Base-by-base conservation (phyloP, 2,797 vertebrate species). In the Hippoglossus hippoglossus region DNA sequence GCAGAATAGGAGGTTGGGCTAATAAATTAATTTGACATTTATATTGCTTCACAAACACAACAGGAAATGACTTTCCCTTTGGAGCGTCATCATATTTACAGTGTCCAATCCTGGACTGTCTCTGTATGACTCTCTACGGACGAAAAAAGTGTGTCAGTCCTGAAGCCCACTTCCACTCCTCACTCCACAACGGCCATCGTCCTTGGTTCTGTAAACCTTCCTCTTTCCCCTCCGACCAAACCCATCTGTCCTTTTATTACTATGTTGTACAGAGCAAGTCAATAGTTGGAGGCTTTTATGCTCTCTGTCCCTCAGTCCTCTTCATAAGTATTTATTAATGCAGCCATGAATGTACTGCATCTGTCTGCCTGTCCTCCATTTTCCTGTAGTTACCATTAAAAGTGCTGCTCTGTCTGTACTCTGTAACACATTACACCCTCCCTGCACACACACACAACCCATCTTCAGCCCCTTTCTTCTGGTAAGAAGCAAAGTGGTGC, bases 401-500 rank as follows among this genome's bases (percentile, higher is more conserved):
- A 57, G 46, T 55, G 57, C 56, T 63, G 22, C 41, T 61, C 52
- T 39, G 51, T 73, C 67, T 66, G 26, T 59, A 56, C 56, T 57
- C 46, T 59, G 22, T 44, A 26, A 71, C 55, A 55, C 67, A 77
- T 65, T 67, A 41, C n/a, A 10, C 10, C 6, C 47, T 39, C 19
- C 28, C 28, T 5, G 9, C 34, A 36, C 36, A 46, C 15, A 46
- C 18, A 19, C 44, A 18, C 44, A 46, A 12, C 11, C 36, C 36
- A 49, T 67, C 54, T 56, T 52, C n/a, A 41, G 58, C 28, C 21
- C 22, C 51, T 52, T 75, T 80, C 63, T 77, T 78, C 80, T 73
- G 63, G 59, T 76, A 79, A 82, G 64, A 76, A 63, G 81, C 70
- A 88, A 78, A 85, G 78, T 85, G 73, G 82, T 81, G 68, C 78